Percentiles rank a stretch among this genome's conserved stretches.
Conservation (phyloP, 2,888 invertebrate species). For the Nephrotoma flavescens region DNA sequence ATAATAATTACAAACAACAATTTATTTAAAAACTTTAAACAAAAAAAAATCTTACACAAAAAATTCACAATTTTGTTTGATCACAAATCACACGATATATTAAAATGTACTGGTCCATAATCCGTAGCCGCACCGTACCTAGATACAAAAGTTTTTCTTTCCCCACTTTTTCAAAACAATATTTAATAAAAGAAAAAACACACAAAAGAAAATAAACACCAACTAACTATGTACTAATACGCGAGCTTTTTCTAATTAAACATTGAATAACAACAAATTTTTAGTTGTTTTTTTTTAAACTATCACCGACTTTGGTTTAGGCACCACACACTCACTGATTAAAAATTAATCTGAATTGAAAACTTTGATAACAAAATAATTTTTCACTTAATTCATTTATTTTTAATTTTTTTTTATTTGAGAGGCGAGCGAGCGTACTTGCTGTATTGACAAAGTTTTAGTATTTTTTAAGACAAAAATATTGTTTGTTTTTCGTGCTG, state of each 20-base stretch:
- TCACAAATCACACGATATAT: background rate
- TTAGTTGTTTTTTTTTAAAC: background rate
- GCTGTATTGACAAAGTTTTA: background rate
- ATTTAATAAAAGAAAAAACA: background rate
- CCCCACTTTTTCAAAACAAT: background rate
- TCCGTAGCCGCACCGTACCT: background rate
- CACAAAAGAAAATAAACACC: background rate
- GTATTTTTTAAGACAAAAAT: background rate
- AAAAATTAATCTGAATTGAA: background rate
- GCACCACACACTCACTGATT: background rate
- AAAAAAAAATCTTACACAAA: background rate
- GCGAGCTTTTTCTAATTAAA: background rate
- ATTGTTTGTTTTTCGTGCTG: background rate
- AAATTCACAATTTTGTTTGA: background rate
- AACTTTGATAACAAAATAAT: background rate
- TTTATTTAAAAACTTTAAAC: background rate
- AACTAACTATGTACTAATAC: background rate
- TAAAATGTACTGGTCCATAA: background rate
- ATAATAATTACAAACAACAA: background rate
- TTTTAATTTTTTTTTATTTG: background rate
- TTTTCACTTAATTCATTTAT: background rate
- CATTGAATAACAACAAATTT: background rate
- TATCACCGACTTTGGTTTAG: background rate
- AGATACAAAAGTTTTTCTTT: background rate
- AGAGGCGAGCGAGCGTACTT: background rate